phyloP scores from a whole-genome alignment of 2,888 invertebrate genomes.

The Timema podura region DNA sequence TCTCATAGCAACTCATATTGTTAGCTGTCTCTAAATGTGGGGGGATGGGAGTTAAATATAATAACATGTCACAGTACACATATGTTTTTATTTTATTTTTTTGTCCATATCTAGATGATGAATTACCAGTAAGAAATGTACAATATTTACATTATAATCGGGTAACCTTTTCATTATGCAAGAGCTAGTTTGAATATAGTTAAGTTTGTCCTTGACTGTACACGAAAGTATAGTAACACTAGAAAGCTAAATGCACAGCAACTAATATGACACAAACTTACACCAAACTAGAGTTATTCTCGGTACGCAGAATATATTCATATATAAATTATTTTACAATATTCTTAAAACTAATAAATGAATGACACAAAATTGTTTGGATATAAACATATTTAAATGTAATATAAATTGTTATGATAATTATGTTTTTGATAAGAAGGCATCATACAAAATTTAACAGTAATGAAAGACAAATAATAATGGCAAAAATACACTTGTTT shows the following conservation, averaged over 20 bases:
- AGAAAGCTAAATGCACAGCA: conserved; percentile 27
- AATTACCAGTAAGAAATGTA: conserved; percentile 32
- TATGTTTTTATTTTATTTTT: conserved; percentile 24
- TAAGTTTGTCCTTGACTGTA: conserved; percentile 4
- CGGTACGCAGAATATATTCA: conserved; percentile 17
- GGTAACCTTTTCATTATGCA: conserved; percentile 21
- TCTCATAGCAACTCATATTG: too few species aligned
- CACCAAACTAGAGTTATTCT: conserved; percentile 18
- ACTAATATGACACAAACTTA: conserved; percentile 22
- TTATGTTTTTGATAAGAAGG: conserved; percentile 21
- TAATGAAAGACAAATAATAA: conserved; percentile 10
- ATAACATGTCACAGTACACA: conserved; percentile 18
- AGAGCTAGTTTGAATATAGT: not conserved
- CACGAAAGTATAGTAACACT: conserved; percentile 24
- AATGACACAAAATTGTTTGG: too few species aligned
- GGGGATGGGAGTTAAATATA: not conserved
- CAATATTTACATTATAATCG: conserved; percentile 30
- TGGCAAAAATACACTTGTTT: conserved; percentile 13
- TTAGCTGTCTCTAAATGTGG: too few species aligned
- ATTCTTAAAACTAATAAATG: too few species aligned
- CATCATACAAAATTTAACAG: conserved; percentile 6
- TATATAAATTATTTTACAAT: too few species aligned
- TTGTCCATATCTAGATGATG: not conserved
- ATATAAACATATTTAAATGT: too few species aligned
- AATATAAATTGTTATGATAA: conserved; percentile 12